These are phyloP conservation scores for Cheirogaleus major DNA, from an alignment of 2,797 vertebrate species.

Conservation along the genomic window DNA sequence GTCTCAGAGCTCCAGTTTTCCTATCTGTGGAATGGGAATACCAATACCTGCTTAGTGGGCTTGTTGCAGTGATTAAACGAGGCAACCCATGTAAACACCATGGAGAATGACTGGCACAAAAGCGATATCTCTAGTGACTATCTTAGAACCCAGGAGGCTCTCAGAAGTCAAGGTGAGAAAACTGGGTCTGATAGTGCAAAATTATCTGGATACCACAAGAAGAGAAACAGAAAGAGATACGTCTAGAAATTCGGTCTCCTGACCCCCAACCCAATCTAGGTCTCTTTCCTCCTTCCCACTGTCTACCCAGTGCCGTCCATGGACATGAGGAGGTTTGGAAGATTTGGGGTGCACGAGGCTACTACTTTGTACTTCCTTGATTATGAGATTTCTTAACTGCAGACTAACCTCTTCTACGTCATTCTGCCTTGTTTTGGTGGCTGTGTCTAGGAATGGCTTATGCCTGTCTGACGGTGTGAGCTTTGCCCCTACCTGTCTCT, in stretches of 20 bases:
- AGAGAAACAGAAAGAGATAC: background rate
- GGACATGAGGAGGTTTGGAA: background rate
- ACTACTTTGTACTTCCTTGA: background rate
- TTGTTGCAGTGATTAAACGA: background rate
- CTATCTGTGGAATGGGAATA: background rate
- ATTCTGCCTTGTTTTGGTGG: background rate
- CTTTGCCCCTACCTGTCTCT: background rate
- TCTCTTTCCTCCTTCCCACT: background rate
- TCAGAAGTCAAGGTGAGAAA: background rate
- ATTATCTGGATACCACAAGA: background rate
- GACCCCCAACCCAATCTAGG: background rate
- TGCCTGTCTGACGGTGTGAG: background rate
- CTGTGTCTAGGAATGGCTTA: background rate
- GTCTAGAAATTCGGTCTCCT: background rate
- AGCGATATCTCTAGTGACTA: background rate
- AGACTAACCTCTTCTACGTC: background rate
- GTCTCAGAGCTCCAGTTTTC: background rate
- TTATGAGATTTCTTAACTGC: background rate
- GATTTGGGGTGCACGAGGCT: background rate
- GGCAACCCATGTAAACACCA: accelerated
- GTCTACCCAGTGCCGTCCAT: background rate
- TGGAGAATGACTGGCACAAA: background rate
- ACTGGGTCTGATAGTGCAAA: background rate
- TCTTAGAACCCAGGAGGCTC: background rate
- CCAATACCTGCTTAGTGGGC: background rate